Evolutionary conservation across 1,140 invertebrate species (phyloP).

Genomic region (Arctopsyche grandis): DNA sequence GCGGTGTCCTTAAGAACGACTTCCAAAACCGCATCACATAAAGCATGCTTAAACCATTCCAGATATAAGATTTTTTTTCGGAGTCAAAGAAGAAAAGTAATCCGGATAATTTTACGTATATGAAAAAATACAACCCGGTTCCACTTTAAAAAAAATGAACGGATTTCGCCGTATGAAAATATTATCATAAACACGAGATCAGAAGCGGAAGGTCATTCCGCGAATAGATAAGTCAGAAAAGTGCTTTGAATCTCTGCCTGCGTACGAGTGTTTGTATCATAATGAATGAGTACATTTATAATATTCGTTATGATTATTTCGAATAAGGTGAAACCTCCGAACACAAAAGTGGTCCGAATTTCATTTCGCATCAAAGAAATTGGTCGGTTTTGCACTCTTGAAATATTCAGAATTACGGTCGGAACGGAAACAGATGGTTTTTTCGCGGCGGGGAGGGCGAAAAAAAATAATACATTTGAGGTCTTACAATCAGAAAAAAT

Average conservation of each 20-base stretch:
- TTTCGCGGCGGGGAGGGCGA: not conserved
- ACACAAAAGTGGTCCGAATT: too few relatives aligned
- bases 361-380: conserved; percentile 8
- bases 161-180: not conserved
- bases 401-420: conserved; percentile 32
- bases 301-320: too few relatives aligned
- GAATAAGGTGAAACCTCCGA: too few relatives aligned
- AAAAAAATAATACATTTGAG: conserved; percentile 13
- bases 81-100: not conserved
- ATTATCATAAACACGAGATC: not conserved
- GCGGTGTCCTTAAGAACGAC: conserved; percentile 1
- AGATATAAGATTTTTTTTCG: not conserved
- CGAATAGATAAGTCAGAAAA: too few relatives aligned
- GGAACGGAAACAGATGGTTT: conserved; percentile 25
- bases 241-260: too few relatives aligned
- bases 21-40: conserved; percentile 15
- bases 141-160: not conserved
- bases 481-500: conserved; percentile 17
- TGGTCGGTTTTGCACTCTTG: conserved; percentile 14
- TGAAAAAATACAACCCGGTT: not conserved
- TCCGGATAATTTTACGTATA: not conserved
- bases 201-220: too few relatives aligned
- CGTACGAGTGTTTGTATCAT: too few relatives aligned
- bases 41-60: not conserved
- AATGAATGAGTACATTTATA: too few relatives aligned